Evolutionary conservation across 2,113 vertebrate genomes (phyloP), one percentile per base, ranked within the genome.

Genomic region (Dissostichus mawsoni): DNA sequence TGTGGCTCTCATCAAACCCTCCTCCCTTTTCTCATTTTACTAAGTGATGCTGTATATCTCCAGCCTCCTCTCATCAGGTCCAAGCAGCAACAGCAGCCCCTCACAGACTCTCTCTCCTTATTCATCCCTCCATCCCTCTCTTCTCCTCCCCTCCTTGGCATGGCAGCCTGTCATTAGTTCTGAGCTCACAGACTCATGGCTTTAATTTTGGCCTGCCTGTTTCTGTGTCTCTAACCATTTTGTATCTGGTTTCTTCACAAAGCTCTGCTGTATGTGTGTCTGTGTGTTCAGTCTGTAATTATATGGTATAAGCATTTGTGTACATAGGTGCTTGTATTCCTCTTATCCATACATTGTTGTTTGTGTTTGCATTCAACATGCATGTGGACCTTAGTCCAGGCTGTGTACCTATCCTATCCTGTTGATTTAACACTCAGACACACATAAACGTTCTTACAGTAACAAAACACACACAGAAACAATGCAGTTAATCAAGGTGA

Each of bases 131-230:
- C 61, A 50, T 84, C 63, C 57, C 76, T 78, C 78, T 85, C 71
- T 78, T 73, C 84, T 65, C 80, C 57, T 9, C 77, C 78, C 76
- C 81, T 87, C 82, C 69, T 88, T 81, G 85, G 87, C 86, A 85
- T 81, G 66, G 82, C 77, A 85, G 78, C 65, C 88, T 90, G 87
- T 92, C 87, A 92, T 92, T 92, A 90, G 77, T 70, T 88, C 77
- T 86, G 83, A 85, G 74, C 78, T 89, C 78, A 81, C 64, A 83
- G 84, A 86, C 79, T 82, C 81, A 83, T 86, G 85, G 81, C 85
- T 91, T 89, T 89, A 72, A 90, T 93, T 87, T 86, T 75, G 81
- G 61, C 80, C 81, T 25, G 78, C 68, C 69, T 76, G 78, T 76
- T 25, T 80, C 66, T 73, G 61, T n/a, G 55, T 74, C 73, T 87